These are phyloP conservation scores for Dasyurus viverrinus DNA, from an alignment of 2,113 vertebrate species.

Conservation along the genomic window DNA sequence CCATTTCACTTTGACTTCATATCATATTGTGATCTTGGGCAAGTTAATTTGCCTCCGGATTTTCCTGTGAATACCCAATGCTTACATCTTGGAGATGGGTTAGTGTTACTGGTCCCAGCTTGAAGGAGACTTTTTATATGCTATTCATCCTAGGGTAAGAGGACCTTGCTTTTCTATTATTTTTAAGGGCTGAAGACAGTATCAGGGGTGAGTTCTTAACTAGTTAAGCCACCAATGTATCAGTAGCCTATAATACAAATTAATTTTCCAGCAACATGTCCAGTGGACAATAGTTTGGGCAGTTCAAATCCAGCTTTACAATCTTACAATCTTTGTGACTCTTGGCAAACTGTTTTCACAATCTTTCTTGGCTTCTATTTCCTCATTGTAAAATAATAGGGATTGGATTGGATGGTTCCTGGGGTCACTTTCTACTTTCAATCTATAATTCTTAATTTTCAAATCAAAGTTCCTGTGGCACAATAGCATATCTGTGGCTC, in stretches of 20 bases:
- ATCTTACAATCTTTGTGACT: neutral
- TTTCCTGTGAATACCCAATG: no score
- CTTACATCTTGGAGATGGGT: neutral
- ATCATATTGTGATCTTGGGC: no score
- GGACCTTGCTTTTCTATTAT: neutral
- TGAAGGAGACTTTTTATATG: neutral
- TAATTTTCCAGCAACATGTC: neutral
- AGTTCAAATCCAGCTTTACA: neutral
- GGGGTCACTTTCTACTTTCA: neutral
- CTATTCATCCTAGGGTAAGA: neutral
- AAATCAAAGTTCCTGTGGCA: neutral
- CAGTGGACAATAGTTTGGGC: neutral
- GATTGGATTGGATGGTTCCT: neutral
- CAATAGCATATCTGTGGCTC: neutral
- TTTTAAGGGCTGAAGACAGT: neutral
- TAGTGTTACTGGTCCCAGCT: neutral
- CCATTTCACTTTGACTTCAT: no score
- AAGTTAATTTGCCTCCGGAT: no score
- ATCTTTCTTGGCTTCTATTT: neutral
- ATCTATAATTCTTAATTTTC: neutral
- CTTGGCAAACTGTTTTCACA: neutral
- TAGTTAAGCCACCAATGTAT: neutral
- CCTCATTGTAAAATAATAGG: neutral
- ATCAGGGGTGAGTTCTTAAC: neutral
- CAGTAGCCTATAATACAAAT: neutral